These are phyloP conservation scores for Sceliomorpha sp. DNA, from an alignment of 2,888 invertebrate species.

Conservation along the genomic window DNA sequence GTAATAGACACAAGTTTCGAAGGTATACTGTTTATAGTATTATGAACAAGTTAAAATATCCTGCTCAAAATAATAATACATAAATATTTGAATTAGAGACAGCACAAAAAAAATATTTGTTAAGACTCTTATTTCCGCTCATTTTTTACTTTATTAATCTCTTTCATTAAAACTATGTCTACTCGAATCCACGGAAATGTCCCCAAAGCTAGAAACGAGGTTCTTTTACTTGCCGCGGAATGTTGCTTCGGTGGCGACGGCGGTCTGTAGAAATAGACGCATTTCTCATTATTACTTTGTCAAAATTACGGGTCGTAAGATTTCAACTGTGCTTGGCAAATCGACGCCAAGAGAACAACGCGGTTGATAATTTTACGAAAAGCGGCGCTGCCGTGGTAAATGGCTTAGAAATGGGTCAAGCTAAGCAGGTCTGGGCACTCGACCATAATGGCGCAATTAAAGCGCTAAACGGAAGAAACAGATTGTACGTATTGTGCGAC, in stretches of 20 bases:
- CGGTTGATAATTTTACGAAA: conserved; percentile 44
- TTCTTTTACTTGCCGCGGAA: no score
- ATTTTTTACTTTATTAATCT: no score
- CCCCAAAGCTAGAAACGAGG: no score
- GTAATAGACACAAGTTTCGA: conserved; percentile 57
- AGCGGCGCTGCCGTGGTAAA: conserved; percentile 47
- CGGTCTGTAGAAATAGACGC: conserved; percentile 1
- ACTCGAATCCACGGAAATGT: no score
- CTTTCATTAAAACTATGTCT: no score
- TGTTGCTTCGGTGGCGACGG: not conserved
- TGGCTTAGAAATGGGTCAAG: conserved; percentile 43
- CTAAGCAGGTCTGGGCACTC: conserved; percentile 21
- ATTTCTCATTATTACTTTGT: conserved; percentile 36
- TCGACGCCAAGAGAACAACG: conserved; percentile 1
- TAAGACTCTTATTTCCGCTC: no score
- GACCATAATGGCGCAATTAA: conserved; percentile 64
- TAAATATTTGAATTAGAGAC: no score
- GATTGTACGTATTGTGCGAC: conserved; percentile 58
- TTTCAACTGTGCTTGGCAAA: conserved; percentile 20
- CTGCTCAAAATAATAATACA: no score
- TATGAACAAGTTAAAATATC: no score
- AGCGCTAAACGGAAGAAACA: conserved; percentile 61
- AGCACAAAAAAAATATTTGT: no score
- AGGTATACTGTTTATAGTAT: conserved; percentile 46
- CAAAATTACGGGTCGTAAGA: conserved; percentile 17